Evolutionary conservation across 2,797 vertebrate species (phyloP).

Genomic region (Lateolabrax maculatus): DNA sequence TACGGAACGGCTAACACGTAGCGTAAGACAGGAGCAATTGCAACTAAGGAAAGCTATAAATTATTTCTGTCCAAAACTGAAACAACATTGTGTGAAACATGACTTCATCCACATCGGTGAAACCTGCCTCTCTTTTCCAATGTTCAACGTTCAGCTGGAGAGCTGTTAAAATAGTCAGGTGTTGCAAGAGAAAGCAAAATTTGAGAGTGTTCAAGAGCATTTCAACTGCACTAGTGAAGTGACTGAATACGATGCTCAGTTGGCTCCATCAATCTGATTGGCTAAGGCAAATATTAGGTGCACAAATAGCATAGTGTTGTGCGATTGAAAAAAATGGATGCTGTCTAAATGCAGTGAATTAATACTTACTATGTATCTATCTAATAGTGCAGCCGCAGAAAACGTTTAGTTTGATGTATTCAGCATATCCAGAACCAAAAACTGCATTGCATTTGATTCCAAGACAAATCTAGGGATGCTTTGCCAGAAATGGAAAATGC

Average conservation of each 20-base stretch:
- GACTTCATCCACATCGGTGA: conserved; percentile 2
- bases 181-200: conserved; percentile 30
- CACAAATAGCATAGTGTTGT: conserved; percentile 6
- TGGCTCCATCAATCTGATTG: conserved; percentile 29
- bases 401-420: conserved; percentile 35
- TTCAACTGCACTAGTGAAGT: conserved; percentile 45
- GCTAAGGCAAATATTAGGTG: conserved; percentile 12
- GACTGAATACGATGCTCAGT: conserved; percentile 42
- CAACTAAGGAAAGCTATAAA: conserved; percentile 3
- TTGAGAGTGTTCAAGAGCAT: conserved; percentile 44
- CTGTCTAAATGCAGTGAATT: conserved; percentile 22
- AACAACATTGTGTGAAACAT: conserved; percentile 1
- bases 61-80: background rate
- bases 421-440: conserved; percentile 40
- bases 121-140: conserved; percentile 1
- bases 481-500: conserved; percentile 62
- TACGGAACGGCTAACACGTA: background rate
- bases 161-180: conserved; percentile 49
- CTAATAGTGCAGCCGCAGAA: conserved; percentile 10
- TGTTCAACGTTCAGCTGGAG: conserved; percentile 20
- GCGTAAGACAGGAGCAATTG: background rate
- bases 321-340: background rate
- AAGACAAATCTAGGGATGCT: conserved; percentile 67
- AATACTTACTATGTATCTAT: background rate
- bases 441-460: conserved; percentile 50